Evolutionary conservation across 2,888 invertebrate genomes (phyloP).

Genomic region (Mallateleia sp.): DNA sequence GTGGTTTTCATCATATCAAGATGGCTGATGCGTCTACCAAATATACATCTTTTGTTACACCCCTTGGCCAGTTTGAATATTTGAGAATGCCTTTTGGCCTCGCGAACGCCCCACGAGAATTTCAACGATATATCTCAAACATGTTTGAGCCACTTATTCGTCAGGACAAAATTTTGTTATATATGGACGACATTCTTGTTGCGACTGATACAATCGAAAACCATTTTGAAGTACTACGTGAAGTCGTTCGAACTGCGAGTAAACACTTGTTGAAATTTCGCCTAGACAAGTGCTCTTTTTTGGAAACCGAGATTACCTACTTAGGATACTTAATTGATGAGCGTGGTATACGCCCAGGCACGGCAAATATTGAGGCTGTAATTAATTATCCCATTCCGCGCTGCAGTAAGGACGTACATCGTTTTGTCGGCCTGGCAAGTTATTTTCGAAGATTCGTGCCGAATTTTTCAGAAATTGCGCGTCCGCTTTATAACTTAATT

Average conservation of each 20-base stretch:
- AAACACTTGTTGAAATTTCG: neutral
- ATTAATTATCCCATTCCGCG: neutral
- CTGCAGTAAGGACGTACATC: neutral
- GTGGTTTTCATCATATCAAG: neutral
- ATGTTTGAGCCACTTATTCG: neutral
- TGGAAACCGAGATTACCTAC: conserved; percentile 8
- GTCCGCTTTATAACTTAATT: neutral
- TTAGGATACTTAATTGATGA: neutral
- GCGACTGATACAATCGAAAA: neutral
- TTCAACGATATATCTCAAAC: neutral
- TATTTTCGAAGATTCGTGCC: neutral
- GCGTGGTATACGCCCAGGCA: neutral
- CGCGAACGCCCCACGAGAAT: neutral
- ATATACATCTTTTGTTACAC: neutral
- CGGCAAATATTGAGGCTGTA: neutral
- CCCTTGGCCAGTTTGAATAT: neutral
- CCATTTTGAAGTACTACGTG: neutral
- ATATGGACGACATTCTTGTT: conserved; percentile 23
- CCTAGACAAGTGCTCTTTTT: conserved; percentile 1
- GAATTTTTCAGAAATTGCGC: neutral
- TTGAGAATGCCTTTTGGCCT: neutral
- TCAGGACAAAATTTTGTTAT: conserved; percentile 12
- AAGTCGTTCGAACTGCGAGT: neutral
- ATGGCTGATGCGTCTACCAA: neutral
- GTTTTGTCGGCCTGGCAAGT: neutral